Percentiles rank a stretch among this genome's conserved stretches.
phyloP scores from a whole-genome alignment of 2,113 vertebrate species.

The Gorsachius goisagi region DNA sequence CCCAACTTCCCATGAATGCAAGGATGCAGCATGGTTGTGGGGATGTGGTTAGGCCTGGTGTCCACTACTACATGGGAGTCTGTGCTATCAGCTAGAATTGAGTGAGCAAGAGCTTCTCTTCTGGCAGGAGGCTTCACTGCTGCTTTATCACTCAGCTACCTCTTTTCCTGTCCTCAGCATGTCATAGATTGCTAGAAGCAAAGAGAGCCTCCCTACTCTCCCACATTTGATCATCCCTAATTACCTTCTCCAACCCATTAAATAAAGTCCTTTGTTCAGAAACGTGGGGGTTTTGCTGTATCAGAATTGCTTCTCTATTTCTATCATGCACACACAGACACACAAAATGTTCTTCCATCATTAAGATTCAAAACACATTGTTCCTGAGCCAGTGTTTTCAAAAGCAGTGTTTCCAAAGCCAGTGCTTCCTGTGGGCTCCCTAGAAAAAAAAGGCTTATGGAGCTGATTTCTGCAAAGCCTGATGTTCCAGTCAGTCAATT shows the following conservation, averaged over 20 bases:
- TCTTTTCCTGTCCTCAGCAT: neutral
- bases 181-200: neutral
- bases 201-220: neutral
- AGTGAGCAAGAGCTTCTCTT: neutral
- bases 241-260: neutral
- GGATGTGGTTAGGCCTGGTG: neutral
- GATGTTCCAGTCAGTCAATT: neutral
- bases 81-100: neutral
- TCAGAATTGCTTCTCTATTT: neutral
- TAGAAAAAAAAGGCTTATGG: neutral
- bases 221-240: neutral
- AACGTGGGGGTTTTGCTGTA: neutral
- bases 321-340: neutral
- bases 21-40: neutral
- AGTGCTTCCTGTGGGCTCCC: neutral
- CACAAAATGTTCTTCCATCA: neutral
- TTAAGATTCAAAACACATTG: neutral
- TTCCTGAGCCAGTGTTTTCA: neutral
- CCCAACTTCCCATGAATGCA: neutral
- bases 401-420: neutral
- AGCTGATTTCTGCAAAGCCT: neutral
- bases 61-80: neutral
- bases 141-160: neutral
- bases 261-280: neutral
- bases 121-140: neutral